Base-by-base conservation (phyloP, 1,140 invertebrate genomes). In the Zaprionus ornatus region DNA sequence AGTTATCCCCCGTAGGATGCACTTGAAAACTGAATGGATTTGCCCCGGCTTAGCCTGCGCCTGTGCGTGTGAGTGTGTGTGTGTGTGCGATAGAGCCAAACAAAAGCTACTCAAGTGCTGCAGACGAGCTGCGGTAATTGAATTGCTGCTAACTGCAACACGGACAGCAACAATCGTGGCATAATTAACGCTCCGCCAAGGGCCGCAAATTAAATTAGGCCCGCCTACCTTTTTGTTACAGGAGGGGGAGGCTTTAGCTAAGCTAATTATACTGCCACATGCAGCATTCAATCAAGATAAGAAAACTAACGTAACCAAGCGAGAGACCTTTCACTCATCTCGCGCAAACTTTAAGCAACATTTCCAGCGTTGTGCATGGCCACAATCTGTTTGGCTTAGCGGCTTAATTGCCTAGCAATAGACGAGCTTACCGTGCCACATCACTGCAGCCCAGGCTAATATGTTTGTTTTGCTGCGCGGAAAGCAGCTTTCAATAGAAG, bases 21-120 rank as follows among this genome's bases (percentile, higher is more conserved):
- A 90, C 81, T 88, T 74, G 77, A 79, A 84, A 88, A 84, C 79
- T 84, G 77, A 88, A 83, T 87, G 65, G 72, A 68, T 60, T 57
- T 50, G 54, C 54, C 55, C 66, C 54, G 19, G 15, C 37, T 55
- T 29, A 29, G 63, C 77, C 21, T 40, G 23, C 40, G 19, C 32
- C 19, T 45, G 35, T 29, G 61, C 23, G 23, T 35, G 17, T 32
- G 56, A 52, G 17, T 17, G 52, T 56, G 67, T 13, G 10, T 50
- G 10, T n/a, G 15, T 40, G 4, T 29, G 29, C 52, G 25, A 52
- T 27, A n/a, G 55, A 29, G 35, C 54, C 35, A 70, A 83, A 88
- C 85, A 88, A 85, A 84, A 79, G 85, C 75, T 48, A 63, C 56
- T 78, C 82, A 86, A 87, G 82, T 82, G 82, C 68, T 69, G 67